Conservation (phyloP, 2,797 vertebrate species). For the Thamnophis elegans region DNA sequence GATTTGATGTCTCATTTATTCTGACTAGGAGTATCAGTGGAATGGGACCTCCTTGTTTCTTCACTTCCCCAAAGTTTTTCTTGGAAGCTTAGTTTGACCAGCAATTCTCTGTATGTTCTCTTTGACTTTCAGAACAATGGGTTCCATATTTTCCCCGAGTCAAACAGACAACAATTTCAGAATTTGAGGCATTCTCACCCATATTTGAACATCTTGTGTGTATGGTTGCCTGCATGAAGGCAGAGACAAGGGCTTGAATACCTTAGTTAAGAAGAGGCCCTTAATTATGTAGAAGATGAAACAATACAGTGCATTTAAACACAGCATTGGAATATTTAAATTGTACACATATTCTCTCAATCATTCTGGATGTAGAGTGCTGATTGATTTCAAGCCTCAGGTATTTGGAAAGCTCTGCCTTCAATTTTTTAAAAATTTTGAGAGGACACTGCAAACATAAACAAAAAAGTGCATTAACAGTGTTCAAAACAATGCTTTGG, state of each 20-base stretch:
- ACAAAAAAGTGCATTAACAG: not conserved
- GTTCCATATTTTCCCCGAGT: not conserved
- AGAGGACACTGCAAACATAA: not conserved
- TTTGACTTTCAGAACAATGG: not conserved
- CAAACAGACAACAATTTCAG: not conserved
- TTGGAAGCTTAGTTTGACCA: not conserved
- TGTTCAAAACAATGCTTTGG: constrained; percentile 9
- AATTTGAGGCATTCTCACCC: not conserved
- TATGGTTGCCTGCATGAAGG: not conserved
- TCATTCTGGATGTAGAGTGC: not conserved
- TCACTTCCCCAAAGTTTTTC: not conserved
- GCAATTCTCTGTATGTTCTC: not conserved
- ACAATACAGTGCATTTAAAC: not conserved
- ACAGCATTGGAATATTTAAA: not conserved
- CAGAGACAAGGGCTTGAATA: not conserved
- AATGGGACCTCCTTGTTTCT: not conserved
- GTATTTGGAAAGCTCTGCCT: not conserved
- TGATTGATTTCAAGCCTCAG: not conserved
- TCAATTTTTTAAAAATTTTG: not conserved
- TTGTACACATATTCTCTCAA: not conserved
- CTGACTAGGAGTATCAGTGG: not conserved
- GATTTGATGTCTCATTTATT: not conserved
- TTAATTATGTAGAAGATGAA: not conserved
- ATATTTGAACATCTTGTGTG: not conserved
- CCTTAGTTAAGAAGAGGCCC: not conserved